These are phyloP conservation scores for Heteropelma amictum DNA, from an alignment of 2,888 invertebrate genomes.

Conservation along the genomic window DNA sequence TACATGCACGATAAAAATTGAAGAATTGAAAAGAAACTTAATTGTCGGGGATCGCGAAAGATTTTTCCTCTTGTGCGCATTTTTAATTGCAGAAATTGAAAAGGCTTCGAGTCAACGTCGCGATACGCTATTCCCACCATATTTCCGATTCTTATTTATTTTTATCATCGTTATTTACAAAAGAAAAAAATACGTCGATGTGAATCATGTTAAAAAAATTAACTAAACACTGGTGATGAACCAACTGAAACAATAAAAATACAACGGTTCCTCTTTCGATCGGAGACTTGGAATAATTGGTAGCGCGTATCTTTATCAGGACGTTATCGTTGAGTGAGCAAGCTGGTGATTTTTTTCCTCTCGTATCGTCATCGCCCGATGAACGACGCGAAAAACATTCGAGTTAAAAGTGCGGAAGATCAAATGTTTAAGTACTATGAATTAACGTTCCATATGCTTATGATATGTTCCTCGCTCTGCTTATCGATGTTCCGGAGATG, in stretches of 20 bases:
- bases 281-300: slow-evolving; percentile 37
- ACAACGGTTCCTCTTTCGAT: slow-evolving; percentile 41
- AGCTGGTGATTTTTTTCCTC: slow-evolving; percentile 30
- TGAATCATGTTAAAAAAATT: slow-evolving; percentile 44
- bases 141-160: slow-evolving; percentile 39
- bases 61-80: slow-evolving; percentile 34
- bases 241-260: slow-evolving; percentile 34
- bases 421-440: slow-evolving; percentile 53
- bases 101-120: slow-evolving; percentile 12
- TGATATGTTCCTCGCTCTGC: slow-evolving; percentile 42
- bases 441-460: slow-evolving; percentile 48
- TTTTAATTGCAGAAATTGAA: slow-evolving; percentile 51
- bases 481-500: too few species aligned
- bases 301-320: slow-evolving; percentile 42
- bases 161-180: slow-evolving; percentile 55
- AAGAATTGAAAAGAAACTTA: slow-evolving; percentile 18
- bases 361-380: slow-evolving; percentile 6
- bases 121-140: not conserved
- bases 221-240: not conserved
- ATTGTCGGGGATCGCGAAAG: slow-evolving; percentile 15
- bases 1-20: not conserved
- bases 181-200: slow-evolving; percentile 26
- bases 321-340: slow-evolving; percentile 48
- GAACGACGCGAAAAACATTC: slow-evolving; percentile 20
- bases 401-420: slow-evolving; percentile 51